Conservation (phyloP, 2,888 invertebrate species). For the Hypolimnas misippus region DNA sequence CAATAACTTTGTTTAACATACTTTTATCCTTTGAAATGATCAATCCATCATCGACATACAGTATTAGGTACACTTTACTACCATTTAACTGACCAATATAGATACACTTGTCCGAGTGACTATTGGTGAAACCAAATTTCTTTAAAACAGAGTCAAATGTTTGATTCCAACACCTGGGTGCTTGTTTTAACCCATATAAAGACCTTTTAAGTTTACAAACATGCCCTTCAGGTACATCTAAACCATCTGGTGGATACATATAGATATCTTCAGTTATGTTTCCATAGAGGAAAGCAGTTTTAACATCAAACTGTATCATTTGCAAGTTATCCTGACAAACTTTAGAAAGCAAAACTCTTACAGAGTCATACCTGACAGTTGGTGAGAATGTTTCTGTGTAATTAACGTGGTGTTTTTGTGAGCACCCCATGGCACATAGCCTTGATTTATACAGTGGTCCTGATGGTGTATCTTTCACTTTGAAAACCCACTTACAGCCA, state of each 20-base stretch:
- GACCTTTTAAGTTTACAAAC: constrained; percentile 28
- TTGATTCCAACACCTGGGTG: constrained; percentile 12
- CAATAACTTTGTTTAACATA: neutral
- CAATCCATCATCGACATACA: constrained; percentile 33
- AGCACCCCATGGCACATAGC: too few species aligned
- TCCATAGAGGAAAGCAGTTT: constrained; percentile 45
- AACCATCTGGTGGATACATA: constrained; percentile 43
- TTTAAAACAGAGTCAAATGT: constrained; percentile 16
- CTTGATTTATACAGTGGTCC: too few species aligned
- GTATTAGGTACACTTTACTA: constrained; percentile 14
- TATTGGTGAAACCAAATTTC: constrained; percentile 25
- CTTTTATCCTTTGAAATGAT: constrained; percentile 14
- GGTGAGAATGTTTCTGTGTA: constrained; percentile 43
- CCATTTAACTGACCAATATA: constrained; percentile 24
- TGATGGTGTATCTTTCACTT: too few species aligned
- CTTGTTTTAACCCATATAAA: constrained; percentile 14
- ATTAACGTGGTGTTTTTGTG: constrained; percentile 37
- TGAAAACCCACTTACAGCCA: too few species aligned
- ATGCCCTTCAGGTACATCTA: constrained; percentile 3
- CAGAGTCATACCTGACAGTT: constrained; percentile 44
- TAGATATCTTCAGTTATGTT: constrained; percentile 39
- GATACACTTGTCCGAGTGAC: constrained; percentile 25
- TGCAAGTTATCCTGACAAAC: constrained; percentile 37
- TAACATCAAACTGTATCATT: too few species aligned
- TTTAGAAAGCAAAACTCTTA: constrained; percentile 39